Conservation (phyloP, 2,888 invertebrate species). For the Anorthoa munda region DNA sequence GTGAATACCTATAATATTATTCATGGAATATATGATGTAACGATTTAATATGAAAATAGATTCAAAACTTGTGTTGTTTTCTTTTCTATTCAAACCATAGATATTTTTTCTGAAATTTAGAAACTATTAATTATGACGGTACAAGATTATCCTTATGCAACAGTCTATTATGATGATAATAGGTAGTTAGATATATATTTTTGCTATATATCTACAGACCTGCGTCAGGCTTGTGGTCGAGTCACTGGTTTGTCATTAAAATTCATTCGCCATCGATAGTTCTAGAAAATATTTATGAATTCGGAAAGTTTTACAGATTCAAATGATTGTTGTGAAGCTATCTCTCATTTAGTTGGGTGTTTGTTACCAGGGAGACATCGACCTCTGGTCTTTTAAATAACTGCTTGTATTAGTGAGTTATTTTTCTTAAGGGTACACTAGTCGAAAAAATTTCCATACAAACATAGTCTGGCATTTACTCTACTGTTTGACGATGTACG, state of each 20-base stretch:
- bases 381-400: conserved; percentile 16
- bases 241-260: conserved; percentile 39
- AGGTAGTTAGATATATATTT: neutral
- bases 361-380: conserved; percentile 12
- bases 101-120: neutral
- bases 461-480: too few species aligned
- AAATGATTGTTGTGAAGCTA: conserved; percentile 24
- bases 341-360: conserved; percentile 26
- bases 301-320: conserved; percentile 19
- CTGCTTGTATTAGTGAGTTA: neutral
- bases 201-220: neutral
- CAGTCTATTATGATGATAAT: neutral
- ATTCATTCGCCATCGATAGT: conserved; percentile 40
- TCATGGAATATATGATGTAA: neutral
- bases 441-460: too few species aligned
- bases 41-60: neutral
- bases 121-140: neutral
- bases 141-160: conserved; percentile 1
- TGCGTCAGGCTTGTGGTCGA: conserved; percentile 21
- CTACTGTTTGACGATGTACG: too few species aligned
- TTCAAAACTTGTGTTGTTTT: neutral
- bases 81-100: neutral
- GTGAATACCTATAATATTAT: neutral
- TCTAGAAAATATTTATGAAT: conserved; percentile 51
- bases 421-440: too few species aligned